Percentiles rank a stretch among this genome's conserved stretches.
These are phyloP conservation scores for Exephanes ischioxanthus DNA, from an alignment of 2,888 invertebrate species.

Conservation along the genomic window DNA sequence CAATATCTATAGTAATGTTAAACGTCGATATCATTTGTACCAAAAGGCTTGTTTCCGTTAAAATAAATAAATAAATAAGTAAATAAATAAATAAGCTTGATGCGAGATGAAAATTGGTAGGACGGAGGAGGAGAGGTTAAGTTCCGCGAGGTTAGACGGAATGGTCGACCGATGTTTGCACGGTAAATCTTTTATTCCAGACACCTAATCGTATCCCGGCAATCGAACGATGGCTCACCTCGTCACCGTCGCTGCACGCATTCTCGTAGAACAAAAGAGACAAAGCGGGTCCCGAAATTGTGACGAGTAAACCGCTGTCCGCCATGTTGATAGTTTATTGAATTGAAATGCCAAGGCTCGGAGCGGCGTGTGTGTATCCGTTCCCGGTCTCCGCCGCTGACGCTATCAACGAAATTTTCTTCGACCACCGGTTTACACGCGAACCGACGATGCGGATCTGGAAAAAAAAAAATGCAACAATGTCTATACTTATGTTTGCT, in stretches of 20 bases:
- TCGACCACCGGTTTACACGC: not conserved
- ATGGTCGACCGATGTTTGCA: not conserved
- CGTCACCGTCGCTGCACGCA: constrained; percentile 87
- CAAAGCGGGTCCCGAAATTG: constrained; percentile 88
- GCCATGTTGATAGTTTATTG: constrained; percentile 79
- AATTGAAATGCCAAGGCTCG: constrained; percentile 14
- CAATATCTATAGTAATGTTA: too few relatives aligned
- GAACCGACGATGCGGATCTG: not conserved
- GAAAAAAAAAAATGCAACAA: not conserved
- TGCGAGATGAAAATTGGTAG: constrained; percentile 40
- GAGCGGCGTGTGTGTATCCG: not conserved
- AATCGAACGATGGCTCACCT: constrained; percentile 84
- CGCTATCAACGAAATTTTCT: not conserved
- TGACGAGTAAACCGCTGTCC: constrained; percentile 80
- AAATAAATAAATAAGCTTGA: constrained; percentile 9
- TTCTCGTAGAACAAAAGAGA: constrained; percentile 90
- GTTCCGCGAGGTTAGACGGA: constrained; percentile 61
- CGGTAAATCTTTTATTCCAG: not conserved
- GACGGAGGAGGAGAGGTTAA: constrained; percentile 53
- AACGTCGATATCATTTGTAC: too few relatives aligned
- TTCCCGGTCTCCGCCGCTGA: not conserved
- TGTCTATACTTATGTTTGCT: not conserved
- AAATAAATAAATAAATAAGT: not conserved
- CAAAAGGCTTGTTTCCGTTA: too few relatives aligned
- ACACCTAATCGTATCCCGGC: not conserved